phyloP scores from a whole-genome alignment of 2,113 vertebrate species.

The Macquaria australasica region DNA sequence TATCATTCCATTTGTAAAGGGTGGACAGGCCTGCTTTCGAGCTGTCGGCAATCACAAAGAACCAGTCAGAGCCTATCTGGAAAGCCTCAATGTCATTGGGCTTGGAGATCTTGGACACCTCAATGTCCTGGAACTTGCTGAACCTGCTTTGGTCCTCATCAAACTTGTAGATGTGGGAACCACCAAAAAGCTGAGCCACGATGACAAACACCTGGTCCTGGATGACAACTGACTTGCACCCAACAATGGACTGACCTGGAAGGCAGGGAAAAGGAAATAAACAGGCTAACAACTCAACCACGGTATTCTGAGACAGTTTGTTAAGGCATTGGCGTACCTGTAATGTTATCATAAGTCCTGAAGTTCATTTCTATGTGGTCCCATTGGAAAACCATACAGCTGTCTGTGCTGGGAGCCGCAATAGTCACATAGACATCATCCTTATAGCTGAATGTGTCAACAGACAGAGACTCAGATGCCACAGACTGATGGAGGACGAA shows the following conservation, averaged over 20 bases:
- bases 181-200: slow-evolving; percentile 97
- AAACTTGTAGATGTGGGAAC: slow-evolving; percentile 97
- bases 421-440: slow-evolving; percentile 97
- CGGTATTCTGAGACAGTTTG: neutral
- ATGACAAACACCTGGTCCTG: slow-evolving; percentile 97
- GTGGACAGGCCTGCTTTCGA: slow-evolving; percentile 98
- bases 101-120: slow-evolving; percentile 97
- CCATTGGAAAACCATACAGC: slow-evolving; percentile 98
- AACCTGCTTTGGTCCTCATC: slow-evolving; percentile 97
- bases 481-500: slow-evolving; percentile 95
- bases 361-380: slow-evolving; percentile 99
- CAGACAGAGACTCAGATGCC: slow-evolving; percentile 92
- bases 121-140: slow-evolving; percentile 98
- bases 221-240: slow-evolving; percentile 96
- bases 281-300: neutral
- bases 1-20: slow-evolving; percentile 97
- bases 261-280: neutral
- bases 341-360: slow-evolving; percentile 98
- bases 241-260: slow-evolving; percentile 96
- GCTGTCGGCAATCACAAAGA: slow-evolving; percentile 97
- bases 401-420: slow-evolving; percentile 95
- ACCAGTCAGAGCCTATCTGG: slow-evolving; percentile 92
- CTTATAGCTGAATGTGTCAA: slow-evolving; percentile 96
- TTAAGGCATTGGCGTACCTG: slow-evolving; percentile 79
- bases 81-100: slow-evolving; percentile 98